These are phyloP conservation scores for Pantherophis guttatus DNA, from an alignment of 2,113 vertebrate genomes.

Conservation along the genomic window DNA sequence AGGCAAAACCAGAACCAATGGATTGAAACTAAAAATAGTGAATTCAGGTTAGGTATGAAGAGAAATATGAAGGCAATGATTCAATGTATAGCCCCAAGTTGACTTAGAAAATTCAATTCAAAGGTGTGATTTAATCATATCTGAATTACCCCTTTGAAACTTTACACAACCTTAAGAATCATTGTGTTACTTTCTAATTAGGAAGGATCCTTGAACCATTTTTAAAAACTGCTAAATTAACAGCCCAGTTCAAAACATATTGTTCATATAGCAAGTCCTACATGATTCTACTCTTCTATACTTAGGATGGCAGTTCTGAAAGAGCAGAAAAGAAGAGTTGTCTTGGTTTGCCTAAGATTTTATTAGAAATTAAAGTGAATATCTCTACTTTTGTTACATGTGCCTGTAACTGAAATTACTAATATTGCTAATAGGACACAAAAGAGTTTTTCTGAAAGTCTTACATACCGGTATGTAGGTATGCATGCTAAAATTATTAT, in stretches of 20 bases:
- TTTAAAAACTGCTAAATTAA: background rate
- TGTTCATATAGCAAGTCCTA: background rate
- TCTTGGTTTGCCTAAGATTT: background rate
- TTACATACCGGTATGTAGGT: background rate
- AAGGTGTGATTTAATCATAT: background rate
- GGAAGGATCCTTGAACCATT: background rate
- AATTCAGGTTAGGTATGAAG: background rate
- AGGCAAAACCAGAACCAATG: background rate
- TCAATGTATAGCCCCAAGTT: background rate
- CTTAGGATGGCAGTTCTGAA: background rate
- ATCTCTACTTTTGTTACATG: background rate
- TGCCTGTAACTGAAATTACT: background rate
- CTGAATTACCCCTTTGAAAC: background rate
- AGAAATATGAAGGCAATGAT: background rate
- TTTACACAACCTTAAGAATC: background rate
- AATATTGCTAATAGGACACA: background rate
- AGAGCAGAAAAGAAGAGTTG: background rate
- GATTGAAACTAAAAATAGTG: background rate
- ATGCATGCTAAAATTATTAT: conserved; percentile 14
- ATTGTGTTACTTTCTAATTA: background rate
- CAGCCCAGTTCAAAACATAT: background rate
- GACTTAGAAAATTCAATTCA: background rate
- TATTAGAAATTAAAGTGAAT: background rate
- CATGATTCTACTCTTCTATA: background rate
- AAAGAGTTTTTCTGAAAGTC: background rate